Percentiles rank a stretch among this genome's conserved stretches.
Conservation (phyloP, 2,888 invertebrate genomes). For the Cephonodes hylas region DNA sequence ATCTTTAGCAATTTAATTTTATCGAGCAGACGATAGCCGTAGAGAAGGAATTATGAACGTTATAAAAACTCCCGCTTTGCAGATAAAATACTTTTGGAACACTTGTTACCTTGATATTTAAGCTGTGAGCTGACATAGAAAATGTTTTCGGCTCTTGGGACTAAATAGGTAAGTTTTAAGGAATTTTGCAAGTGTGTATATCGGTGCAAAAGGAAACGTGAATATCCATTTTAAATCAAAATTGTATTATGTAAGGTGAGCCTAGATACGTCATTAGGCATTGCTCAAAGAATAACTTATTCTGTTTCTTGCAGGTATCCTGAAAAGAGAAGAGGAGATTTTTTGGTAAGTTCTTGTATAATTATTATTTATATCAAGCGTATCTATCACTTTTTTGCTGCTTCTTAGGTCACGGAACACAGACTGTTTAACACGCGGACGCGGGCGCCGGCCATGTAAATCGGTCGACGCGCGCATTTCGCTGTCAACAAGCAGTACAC, state of each 20-base stretch:
- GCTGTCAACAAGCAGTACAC: conserved; percentile 48
- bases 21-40: not conserved
- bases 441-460: conserved; percentile 42
- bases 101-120: not conserved
- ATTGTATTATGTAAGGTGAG: too few relatives aligned
- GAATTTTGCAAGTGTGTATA: too few relatives aligned
- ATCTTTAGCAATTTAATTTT: not conserved
- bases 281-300: too few relatives aligned
- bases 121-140: not conserved
- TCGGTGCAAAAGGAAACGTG: too few relatives aligned
- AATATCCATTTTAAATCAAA: too few relatives aligned
- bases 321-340: not conserved
- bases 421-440: too few relatives aligned
- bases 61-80: not conserved
- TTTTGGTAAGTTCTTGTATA: not conserved
- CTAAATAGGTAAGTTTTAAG: too few relatives aligned
- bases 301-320: not conserved
- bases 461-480: conserved; percentile 60
- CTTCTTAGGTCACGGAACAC: too few relatives aligned
- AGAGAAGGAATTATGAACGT: not conserved
- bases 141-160: not conserved
- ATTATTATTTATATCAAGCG: too few relatives aligned
- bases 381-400: too few relatives aligned
- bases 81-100: not conserved
- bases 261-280: too few relatives aligned